These are phyloP conservation scores for Enteromius unitaeniatus DNA, from an alignment of 2,797 vertebrate species.

Conservation along the genomic window DNA sequence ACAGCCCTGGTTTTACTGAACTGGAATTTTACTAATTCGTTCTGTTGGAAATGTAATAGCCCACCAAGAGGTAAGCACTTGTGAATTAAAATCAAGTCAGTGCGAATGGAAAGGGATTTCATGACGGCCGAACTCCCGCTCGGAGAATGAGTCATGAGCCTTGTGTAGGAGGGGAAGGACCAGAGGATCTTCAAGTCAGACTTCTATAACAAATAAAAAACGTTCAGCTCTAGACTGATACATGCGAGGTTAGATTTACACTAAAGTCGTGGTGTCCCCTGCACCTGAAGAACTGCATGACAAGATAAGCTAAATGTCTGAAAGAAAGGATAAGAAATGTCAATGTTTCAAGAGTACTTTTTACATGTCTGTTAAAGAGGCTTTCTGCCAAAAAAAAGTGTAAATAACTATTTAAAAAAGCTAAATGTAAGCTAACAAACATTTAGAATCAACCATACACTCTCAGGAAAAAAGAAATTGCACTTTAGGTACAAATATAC, in stretches of 20 bases:
- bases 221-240: constrained; percentile 22
- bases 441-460: not conserved
- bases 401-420: not conserved
- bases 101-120: constrained; percentile 23
- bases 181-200: constrained; percentile 49
- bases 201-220: constrained; percentile 52
- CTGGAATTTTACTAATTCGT: not conserved
- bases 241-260: constrained; percentile 32
- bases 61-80: not conserved
- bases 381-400: not conserved
- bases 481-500: not conserved
- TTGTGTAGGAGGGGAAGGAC: constrained; percentile 53
- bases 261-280: constrained; percentile 28
- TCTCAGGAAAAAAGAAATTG: not conserved
- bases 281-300: not conserved
- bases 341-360: constrained; percentile 22
- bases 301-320: constrained; percentile 5
- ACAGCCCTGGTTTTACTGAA: constrained; percentile 18
- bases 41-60: constrained; percentile 4
- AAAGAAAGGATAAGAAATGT: constrained; percentile 21
- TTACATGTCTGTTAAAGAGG: not conserved
- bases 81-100: constrained; percentile 45
- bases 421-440: not conserved
- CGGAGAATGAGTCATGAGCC: constrained; percentile 53
- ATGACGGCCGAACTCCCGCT: constrained; percentile 29